These are phyloP conservation scores for Caenorhabditis brenneri DNA, from an alignment of 1,140 invertebrate genomes.

Conservation along the genomic window DNA sequence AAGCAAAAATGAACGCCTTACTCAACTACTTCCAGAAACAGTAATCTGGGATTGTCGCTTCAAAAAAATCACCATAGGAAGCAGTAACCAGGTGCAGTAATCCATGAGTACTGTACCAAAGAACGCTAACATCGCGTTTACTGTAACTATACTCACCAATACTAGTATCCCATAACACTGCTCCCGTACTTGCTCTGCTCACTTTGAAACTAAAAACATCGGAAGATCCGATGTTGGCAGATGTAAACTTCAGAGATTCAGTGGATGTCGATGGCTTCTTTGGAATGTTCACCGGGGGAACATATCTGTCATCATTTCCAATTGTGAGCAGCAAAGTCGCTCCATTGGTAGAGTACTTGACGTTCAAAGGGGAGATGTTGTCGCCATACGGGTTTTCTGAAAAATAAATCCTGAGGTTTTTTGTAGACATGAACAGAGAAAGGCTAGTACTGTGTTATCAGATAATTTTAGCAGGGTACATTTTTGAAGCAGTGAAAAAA, in stretches of 20 bases:
- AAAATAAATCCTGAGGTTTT: too few relatives aligned
- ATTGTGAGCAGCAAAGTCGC: conserved; percentile 30
- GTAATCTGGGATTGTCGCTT: too few relatives aligned
- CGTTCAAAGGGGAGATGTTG: conserved; percentile 7
- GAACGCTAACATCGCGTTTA: too few relatives aligned
- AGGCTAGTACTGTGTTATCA: too few relatives aligned
- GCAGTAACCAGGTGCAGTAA: too few relatives aligned
- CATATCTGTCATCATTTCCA: conserved; percentile 43
- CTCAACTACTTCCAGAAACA: too few relatives aligned
- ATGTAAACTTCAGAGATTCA: conserved; percentile 49
- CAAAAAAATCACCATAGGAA: too few relatives aligned
- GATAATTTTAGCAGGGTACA: too few relatives aligned
- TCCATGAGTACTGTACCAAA: too few relatives aligned
- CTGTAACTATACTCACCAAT: conserved; percentile 63
- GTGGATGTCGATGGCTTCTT: conserved; percentile 39
- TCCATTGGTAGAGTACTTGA: neutral
- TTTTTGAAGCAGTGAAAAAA: too few relatives aligned
- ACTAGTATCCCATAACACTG: conserved; percentile 59
- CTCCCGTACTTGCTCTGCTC: conserved; percentile 53
- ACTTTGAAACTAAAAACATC: conserved; percentile 61
- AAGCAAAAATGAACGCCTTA: too few relatives aligned
- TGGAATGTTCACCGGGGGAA: conserved; percentile 53
- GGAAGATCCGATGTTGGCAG: conserved; percentile 25
- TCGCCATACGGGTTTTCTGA: conserved; percentile 12
- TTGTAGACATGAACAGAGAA: too few relatives aligned